Evolutionary conservation across 37 sponge, comb jelly and placozoan genomes (phyloP).

Genomic region (Geodia barretti): DNA sequence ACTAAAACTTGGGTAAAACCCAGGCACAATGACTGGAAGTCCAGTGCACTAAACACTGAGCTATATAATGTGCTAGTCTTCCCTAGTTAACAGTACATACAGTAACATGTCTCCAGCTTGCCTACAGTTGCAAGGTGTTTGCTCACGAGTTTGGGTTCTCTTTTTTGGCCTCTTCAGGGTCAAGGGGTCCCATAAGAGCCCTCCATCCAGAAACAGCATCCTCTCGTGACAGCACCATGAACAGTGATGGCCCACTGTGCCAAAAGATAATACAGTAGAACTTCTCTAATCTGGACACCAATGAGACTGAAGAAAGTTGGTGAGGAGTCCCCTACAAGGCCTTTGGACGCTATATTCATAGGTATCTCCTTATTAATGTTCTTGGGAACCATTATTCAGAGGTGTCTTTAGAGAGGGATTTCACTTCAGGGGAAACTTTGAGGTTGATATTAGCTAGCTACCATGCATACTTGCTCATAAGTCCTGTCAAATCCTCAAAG

Average conservation of each 20-base stretch:
- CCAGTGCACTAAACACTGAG: no score
- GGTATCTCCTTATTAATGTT: no score
- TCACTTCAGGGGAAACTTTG: no score
- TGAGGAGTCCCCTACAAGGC: no score
- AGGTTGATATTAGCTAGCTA: no score
- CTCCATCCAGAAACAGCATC: slow-evolving; percentile 94
- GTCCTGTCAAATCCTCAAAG: slow-evolving; percentile 81
- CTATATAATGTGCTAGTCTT: no score
- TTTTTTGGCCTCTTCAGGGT: slow-evolving; percentile 87
- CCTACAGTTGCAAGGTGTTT: neutral
- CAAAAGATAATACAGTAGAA: no score
- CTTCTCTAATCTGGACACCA: no score
- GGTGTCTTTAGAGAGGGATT: no score
- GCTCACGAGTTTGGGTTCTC: slow-evolving; percentile 69
- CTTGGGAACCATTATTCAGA: no score
- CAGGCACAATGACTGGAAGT: no score
- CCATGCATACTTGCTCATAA: slow-evolving; percentile 81
- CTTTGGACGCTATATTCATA: no score
- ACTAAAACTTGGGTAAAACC: neutral
- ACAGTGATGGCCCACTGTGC: slow-evolving; percentile 85
- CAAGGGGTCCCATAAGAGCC: slow-evolving; percentile 83
- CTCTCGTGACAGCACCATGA: slow-evolving; percentile 89
- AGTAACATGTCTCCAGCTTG: neutral
- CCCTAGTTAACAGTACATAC: neutral
- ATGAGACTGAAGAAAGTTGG: neutral